phyloP scores from a whole-genome alignment of 2,113 vertebrate species.

The Xiphias gladius region DNA sequence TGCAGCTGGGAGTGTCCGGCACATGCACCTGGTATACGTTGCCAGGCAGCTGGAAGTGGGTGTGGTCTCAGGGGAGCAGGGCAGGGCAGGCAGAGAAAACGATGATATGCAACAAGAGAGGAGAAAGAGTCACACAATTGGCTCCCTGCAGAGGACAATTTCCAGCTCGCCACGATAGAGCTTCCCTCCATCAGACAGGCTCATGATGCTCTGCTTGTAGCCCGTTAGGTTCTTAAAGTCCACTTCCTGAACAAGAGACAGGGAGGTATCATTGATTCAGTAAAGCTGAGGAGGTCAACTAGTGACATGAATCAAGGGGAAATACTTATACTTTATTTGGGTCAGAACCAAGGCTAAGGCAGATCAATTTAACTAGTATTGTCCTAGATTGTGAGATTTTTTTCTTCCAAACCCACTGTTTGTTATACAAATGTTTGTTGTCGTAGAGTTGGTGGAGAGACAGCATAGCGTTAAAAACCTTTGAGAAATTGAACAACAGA shows the following conservation, averaged over 20 bases:
- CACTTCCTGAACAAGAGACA: slow-evolving; percentile 86
- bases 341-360: neutral
- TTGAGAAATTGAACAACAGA: too few species aligned
- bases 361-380: neutral
- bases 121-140: slow-evolving; percentile 85
- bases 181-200: slow-evolving; percentile 92
- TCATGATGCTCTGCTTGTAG: slow-evolving; percentile 96
- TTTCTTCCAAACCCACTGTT: too few species aligned
- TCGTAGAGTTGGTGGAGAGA: too few species aligned
- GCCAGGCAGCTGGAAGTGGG: slow-evolving; percentile 77
- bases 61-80: slow-evolving; percentile 60
- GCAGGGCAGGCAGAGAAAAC: slow-evolving; percentile 69
- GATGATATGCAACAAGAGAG: slow-evolving; percentile 47
- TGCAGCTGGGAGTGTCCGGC: slow-evolving; percentile 66
- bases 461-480: too few species aligned
- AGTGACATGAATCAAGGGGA: neutral
- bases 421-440: too few species aligned
- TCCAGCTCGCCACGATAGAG: slow-evolving; percentile 97
- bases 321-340: neutral
- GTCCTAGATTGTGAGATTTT: too few species aligned
- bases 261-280: neutral
- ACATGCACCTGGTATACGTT: slow-evolving; percentile 84
- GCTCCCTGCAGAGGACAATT: slow-evolving; percentile 94
- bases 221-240: slow-evolving; percentile 89
- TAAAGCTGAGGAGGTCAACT: neutral